phyloP scores from a whole-genome alignment of 2,113 vertebrate genomes.

The Thamnophis sirtalis region DNA sequence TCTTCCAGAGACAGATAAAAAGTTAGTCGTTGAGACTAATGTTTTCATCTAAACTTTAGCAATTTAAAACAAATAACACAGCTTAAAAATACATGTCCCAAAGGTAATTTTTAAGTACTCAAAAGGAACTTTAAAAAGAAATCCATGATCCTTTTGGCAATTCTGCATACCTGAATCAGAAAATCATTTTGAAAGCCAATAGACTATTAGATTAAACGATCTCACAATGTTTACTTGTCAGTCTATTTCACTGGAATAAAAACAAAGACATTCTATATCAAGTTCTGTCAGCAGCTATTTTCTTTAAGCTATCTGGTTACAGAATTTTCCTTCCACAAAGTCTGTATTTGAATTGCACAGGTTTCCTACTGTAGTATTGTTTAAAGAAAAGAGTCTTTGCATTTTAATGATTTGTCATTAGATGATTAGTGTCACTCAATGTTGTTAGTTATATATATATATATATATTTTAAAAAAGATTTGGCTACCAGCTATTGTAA shows the following conservation, averaged over 20 bases:
- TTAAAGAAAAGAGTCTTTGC: background rate
- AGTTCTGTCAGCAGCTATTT: background rate
- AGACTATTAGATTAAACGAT: background rate
- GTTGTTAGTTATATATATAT: background rate
- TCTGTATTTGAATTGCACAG: background rate
- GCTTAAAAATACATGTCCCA: background rate
- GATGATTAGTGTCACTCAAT: background rate
- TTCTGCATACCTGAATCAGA: background rate
- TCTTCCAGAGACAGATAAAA: background rate
- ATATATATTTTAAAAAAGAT: conserved; percentile 25
- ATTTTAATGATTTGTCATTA: background rate
- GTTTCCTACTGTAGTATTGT: background rate
- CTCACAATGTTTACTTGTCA: background rate
- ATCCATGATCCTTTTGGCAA: background rate
- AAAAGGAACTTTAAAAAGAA: background rate
- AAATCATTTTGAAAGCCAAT: background rate
- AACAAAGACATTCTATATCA: background rate
- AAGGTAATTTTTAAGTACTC: background rate
- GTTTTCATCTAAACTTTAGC: background rate
- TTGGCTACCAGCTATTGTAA: conserved; percentile 18
- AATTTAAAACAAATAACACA: background rate
- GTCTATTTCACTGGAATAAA: background rate
- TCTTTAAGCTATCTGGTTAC: conserved; percentile 24
- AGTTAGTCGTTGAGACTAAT: background rate
- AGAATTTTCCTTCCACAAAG: background rate